These are phyloP conservation scores for Adrianichthys oophorus DNA, from an alignment of 2,797 vertebrate species.

Conservation along the genomic window DNA sequence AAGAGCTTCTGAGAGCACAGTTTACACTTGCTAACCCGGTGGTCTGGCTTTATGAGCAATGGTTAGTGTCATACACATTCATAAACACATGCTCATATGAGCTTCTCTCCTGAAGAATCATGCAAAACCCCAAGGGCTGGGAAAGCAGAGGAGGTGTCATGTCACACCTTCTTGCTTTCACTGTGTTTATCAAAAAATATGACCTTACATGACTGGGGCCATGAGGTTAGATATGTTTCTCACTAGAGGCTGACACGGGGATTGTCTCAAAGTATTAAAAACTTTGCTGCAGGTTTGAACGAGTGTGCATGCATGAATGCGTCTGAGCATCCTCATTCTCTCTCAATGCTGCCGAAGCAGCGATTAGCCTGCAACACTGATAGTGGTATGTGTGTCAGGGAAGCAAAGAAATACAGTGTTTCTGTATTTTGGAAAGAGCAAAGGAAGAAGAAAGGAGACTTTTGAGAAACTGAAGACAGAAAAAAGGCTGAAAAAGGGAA, in stretches of 20 bases:
- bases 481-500: slow-evolving; percentile 15
- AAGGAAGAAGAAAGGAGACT: slow-evolving; percentile 43
- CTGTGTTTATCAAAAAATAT: slow-evolving; percentile 63
- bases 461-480: slow-evolving; percentile 41
- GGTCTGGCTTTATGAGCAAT: slow-evolving; percentile 80
- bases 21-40: slow-evolving; percentile 82
- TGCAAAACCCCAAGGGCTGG: slow-evolving; percentile 57
- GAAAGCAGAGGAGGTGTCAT: slow-evolving; percentile 63
- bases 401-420: slow-evolving; percentile 53
- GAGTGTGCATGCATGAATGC: slow-evolving; percentile 18
- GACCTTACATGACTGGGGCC: slow-evolving; percentile 66
- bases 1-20: slow-evolving; percentile 78
- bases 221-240: slow-evolving; percentile 60
- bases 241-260: slow-evolving; percentile 51
- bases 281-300: slow-evolving; percentile 11
- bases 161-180: slow-evolving; percentile 56
- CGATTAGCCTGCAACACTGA: slow-evolving; percentile 46
- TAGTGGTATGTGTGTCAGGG: slow-evolving; percentile 49
- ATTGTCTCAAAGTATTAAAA: slow-evolving; percentile 40
- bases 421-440: slow-evolving; percentile 54
- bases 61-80: slow-evolving; percentile 66
- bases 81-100: slow-evolving; percentile 33
- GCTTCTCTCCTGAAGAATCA: slow-evolving; percentile 49
- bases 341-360: slow-evolving; percentile 68
- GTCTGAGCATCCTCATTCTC: slow-evolving; percentile 54